Evolutionary conservation across 1,140 invertebrate genomes (phyloP), one percentile per base, ranked within the genome.

Genomic region (Leptoteleia sp.): DNA sequence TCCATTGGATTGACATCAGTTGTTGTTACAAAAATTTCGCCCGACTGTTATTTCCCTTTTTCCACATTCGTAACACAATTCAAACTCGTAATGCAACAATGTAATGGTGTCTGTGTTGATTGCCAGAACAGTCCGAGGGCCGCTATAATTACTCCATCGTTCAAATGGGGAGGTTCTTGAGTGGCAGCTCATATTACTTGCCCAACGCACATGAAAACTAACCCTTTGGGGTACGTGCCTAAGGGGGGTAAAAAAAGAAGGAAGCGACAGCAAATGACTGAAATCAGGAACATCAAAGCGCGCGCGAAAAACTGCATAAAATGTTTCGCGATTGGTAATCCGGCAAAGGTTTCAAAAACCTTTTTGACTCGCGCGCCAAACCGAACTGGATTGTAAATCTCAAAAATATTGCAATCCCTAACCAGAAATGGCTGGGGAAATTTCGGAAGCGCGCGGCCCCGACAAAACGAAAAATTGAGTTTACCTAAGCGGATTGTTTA

Each of bases 171-270:
- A 80, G 80, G 80, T 80, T 77, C 81, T 86, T 88, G 87, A 88
- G 84, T 87, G 87, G 85, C 87, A 88, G 86, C 83, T 88, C 85
- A 86, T 87, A 88, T 88, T 88, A 87, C 85, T 83, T 81, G 81
- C 77, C 84, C 82, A 85, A 85, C 83, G 81, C 82, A 84, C 82
- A 82, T 84, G 84, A 85, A 86, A 86, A 87, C 82, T 85, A 87
- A 87, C 85, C 85, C 85, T 83, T 83, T 80, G 79, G 81, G 82
- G 81, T n/a, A 82, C 62, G 79, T 71, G 64, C 31, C 48, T 16
- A 57, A 52, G 52, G 43, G 37, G 42, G 37, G 29, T 50, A 57
- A 62, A 59, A n/a, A n/a, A n/a, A n/a, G n/a, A n/a, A n/a, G n/a
- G 45, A 45, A 38, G 55, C 52, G 33, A 37, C 43, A 31, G 47